Percentiles rank a stretch among this genome's conserved stretches.
phyloP scores from a whole-genome alignment of 2,888 invertebrate genomes.

The Amorpha juglandis region DNA sequence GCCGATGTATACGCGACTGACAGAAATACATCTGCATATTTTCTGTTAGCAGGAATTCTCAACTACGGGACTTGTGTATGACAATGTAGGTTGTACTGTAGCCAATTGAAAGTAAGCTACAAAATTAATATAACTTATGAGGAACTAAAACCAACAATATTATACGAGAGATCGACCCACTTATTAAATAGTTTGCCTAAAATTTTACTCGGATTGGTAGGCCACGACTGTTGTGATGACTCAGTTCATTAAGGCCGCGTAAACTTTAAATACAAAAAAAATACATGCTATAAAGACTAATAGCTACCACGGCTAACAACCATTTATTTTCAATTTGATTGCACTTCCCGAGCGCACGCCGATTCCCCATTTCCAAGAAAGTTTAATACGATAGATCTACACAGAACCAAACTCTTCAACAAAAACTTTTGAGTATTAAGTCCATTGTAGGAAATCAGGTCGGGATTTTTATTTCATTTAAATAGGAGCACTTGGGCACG shows the following conservation, averaged over 20 bases:
- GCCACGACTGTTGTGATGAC: too few species aligned
- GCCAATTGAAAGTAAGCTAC: not conserved
- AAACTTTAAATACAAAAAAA: not conserved
- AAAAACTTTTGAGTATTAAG: conserved; percentile 10
- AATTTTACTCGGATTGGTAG: too few species aligned
- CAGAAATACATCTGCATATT: conserved; percentile 15
- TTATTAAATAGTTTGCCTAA: too few species aligned
- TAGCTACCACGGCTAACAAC: not conserved
- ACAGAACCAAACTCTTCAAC: not conserved
- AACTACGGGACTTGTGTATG: not conserved
- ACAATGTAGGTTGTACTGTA: not conserved
- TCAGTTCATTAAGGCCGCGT: too few species aligned
- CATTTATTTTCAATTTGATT: conserved; percentile 18
- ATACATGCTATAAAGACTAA: not conserved
- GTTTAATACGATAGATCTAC: conserved; percentile 18
- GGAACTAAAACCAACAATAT: too few species aligned
- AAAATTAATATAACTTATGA: not conserved
- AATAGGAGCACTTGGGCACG: conserved; percentile 2
- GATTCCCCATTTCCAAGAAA: conserved; percentile 7
- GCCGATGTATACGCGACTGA: not conserved
- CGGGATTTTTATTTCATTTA: conserved; percentile 15
- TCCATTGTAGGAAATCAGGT: conserved; percentile 13
- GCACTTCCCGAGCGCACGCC: not conserved
- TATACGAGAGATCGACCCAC: too few species aligned
- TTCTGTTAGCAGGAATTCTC: not conserved